These are phyloP conservation scores for Leptinotarsa juncta DNA, from an alignment of 2,888 invertebrate species.

Conservation along the genomic window DNA sequence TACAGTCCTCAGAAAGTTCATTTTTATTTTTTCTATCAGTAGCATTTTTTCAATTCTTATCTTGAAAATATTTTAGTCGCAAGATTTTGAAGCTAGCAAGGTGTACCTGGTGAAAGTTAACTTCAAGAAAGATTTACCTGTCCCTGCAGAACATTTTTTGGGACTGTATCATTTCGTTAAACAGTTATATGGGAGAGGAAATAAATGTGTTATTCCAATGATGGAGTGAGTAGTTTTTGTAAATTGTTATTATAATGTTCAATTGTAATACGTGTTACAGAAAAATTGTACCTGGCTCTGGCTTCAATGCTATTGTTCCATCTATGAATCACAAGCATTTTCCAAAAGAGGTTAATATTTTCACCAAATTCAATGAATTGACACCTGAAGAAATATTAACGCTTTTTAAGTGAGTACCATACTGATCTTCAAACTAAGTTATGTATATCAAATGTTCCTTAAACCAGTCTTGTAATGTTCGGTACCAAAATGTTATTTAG, in stretches of 20 bases:
- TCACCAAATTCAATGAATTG: conserved; percentile 78
- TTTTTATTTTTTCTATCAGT: too few relatives aligned
- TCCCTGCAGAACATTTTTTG: conserved; percentile 68
- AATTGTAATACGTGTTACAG: conserved; percentile 58
- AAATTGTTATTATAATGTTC: conserved; percentile 3
- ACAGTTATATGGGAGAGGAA: conserved; percentile 72
- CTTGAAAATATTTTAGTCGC: conserved; percentile 26
- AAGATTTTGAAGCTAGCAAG: conserved; percentile 66
- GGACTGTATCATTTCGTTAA: conserved; percentile 78
- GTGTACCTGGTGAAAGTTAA: conserved; percentile 76
- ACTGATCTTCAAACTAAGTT: too few relatives aligned
- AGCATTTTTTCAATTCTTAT: too few relatives aligned
- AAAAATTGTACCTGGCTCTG: conserved; percentile 81
- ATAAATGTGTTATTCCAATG: conserved; percentile 75
- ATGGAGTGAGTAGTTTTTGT: conserved; percentile 74
- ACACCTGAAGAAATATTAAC: conserved; percentile 73
- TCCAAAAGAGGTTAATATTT: conserved; percentile 74
- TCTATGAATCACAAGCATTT: conserved; percentile 50
- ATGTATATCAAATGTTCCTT: too few relatives aligned
- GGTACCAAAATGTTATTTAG: too few relatives aligned
- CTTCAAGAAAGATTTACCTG: conserved; percentile 70
- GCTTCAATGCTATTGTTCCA: conserved; percentile 61
- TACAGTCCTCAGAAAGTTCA: too few relatives aligned
- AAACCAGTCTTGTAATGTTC: too few relatives aligned
- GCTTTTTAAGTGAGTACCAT: conserved; percentile 69